phyloP scores from a whole-genome alignment of 1,140 invertebrate species.

The Heliconius congener region DNA sequence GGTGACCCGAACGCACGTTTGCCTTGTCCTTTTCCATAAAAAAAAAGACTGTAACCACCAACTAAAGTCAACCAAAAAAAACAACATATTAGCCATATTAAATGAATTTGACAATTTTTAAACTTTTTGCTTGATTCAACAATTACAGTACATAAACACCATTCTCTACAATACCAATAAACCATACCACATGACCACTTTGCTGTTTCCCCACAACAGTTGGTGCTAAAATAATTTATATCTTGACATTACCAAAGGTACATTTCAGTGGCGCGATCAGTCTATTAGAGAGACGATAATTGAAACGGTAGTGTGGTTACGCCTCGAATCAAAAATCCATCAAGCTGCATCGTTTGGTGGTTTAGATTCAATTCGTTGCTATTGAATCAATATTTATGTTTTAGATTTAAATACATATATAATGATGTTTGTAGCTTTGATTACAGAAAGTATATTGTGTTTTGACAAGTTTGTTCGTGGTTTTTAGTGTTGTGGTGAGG shows the following conservation, averaged over 20 bases:
- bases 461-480: not conserved
- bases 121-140: no score
- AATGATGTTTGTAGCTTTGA: not conserved
- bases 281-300: constrained; percentile 40
- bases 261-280: constrained; percentile 26
- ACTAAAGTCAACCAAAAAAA: no score
- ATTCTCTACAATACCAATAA: no score
- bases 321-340: constrained; percentile 54
- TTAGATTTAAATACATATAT: not conserved
- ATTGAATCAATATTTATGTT: constrained; percentile 1
- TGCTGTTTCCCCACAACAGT: not conserved
- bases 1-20: no score
- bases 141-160: no score
- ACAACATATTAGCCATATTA: no score
- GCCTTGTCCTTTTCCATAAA: no score
- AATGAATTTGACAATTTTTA: no score
- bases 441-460: not conserved
- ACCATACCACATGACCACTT: no score
- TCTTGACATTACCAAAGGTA: constrained; percentile 22
- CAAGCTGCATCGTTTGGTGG: constrained; percentile 32
- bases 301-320: constrained; percentile 44
- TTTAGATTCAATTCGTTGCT: constrained; percentile 6
- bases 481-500: not conserved
- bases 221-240: not conserved
- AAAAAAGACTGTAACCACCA: no score